phyloP scores from a whole-genome alignment of 1,140 invertebrate genomes.

The Zaprionus inermis region DNA sequence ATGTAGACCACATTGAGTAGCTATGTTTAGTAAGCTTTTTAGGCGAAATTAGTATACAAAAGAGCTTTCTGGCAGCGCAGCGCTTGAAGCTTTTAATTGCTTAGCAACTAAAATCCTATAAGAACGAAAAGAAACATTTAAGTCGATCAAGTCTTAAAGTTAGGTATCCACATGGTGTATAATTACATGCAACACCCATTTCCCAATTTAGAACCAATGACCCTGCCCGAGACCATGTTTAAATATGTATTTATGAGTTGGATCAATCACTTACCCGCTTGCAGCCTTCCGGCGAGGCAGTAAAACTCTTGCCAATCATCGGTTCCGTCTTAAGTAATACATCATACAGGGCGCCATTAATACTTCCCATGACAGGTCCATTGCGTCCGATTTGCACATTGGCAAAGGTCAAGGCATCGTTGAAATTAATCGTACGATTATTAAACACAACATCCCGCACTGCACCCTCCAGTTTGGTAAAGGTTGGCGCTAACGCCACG shows the following conservation, averaged over 20 bases:
- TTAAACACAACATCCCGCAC: slow-evolving; percentile 93
- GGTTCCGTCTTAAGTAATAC: slow-evolving; percentile 84
- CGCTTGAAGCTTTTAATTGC: slow-evolving; percentile 79
- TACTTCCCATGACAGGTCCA: slow-evolving; percentile 86
- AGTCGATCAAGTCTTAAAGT: slow-evolving; percentile 55
- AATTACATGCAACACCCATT: slow-evolving; percentile 41
- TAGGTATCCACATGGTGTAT: slow-evolving; percentile 53
- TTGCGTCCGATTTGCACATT: slow-evolving; percentile 90
- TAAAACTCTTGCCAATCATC: slow-evolving; percentile 84
- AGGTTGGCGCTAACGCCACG: slow-evolving; percentile 71
- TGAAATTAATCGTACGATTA: slow-evolving; percentile 88
- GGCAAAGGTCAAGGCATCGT: slow-evolving; percentile 87
- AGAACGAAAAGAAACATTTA: slow-evolving; percentile 77
- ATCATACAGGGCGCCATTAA: slow-evolving; percentile 79
- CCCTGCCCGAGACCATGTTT: slow-evolving; percentile 17
- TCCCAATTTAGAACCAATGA: slow-evolving; percentile 4
- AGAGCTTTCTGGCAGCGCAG: slow-evolving; percentile 73
- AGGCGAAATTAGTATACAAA: slow-evolving; percentile 83
- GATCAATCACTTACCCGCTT: slow-evolving; percentile 82
- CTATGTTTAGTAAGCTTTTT: slow-evolving; percentile 72
- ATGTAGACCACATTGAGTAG: slow-evolving; percentile 80
- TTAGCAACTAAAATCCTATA: slow-evolving; percentile 84
- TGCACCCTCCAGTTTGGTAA: slow-evolving; percentile 89
- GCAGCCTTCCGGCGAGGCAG: slow-evolving; percentile 83
- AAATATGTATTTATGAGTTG: background rate